These are phyloP conservation scores for Leptopilina clavipes DNA, from an alignment of 1,140 invertebrate genomes.

Conservation along the genomic window DNA sequence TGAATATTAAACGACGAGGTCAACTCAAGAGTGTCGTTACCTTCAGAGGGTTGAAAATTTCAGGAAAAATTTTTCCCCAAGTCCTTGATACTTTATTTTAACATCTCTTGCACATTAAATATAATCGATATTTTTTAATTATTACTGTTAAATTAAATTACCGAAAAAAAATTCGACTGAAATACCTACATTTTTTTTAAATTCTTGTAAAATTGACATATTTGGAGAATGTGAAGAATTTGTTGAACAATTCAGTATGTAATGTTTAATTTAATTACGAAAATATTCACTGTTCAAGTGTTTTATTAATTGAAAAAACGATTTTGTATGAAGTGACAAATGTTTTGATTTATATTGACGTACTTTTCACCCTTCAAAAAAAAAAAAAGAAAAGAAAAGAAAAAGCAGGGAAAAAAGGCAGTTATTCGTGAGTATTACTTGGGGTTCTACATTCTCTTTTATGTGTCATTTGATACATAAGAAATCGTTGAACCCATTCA, in stretches of 20 bases:
- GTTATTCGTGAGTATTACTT: slow-evolving; percentile 3
- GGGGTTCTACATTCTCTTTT: slow-evolving; percentile 18
- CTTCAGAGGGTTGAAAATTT: slow-evolving; percentile 8
- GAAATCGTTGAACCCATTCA: background rate
- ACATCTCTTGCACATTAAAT: no score
- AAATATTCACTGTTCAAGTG: background rate
- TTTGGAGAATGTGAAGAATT: no score
- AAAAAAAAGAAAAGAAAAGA: background rate
- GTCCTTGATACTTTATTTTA: background rate
- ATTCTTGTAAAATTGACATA: no score
- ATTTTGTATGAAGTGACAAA: slow-evolving; percentile 3
- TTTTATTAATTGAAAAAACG: background rate
- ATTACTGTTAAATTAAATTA: slow-evolving; percentile 13
- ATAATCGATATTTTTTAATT: background rate
- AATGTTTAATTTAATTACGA: background rate
- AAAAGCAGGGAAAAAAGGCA: no score
- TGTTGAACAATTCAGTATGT: no score
- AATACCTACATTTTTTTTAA: no score
- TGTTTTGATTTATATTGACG: background rate
- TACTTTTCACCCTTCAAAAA: background rate
- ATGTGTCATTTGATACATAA: slow-evolving; percentile 17
- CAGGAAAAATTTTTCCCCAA: background rate
- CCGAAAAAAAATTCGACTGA: background rate
- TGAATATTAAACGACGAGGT: slow-evolving; percentile 53
- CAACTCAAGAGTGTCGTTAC: slow-evolving; percentile 18